These are phyloP conservation scores for Haemorhous mexicanus DNA, from an alignment of 2,113 vertebrate genomes.

Conservation along the genomic window DNA sequence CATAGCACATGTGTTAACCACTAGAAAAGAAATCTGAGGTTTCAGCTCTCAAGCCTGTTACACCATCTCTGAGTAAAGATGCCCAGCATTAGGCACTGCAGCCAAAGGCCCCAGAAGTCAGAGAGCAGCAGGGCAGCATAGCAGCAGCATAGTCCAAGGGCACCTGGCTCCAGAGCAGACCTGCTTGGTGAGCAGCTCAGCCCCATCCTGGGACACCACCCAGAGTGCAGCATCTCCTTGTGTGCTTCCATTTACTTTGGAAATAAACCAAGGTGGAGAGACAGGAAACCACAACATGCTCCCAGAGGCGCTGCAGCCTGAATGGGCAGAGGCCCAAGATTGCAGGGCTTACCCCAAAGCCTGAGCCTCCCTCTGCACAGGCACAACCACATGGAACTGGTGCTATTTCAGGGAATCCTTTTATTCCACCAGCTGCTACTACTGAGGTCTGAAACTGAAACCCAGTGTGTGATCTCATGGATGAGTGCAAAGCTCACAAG, in stretches of 20 bases:
- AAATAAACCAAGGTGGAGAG: not conserved
- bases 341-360: not conserved
- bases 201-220: not conserved
- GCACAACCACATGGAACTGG: not conserved
- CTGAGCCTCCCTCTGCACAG: not conserved
- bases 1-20: rapidly evolving
- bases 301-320: not conserved
- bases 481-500: constrained; percentile 45
- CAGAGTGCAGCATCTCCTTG: not conserved
- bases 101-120: not conserved
- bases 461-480: constrained; percentile 18
- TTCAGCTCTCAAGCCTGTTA: not conserved
- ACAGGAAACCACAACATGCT: not conserved
- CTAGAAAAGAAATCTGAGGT: not conserved
- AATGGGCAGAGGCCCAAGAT: not conserved
- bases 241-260: not conserved
- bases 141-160: rapidly evolving
- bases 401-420: constrained; percentile 47
- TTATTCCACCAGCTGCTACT: constrained; percentile 54
- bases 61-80: not conserved
- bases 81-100: not conserved
- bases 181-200: not conserved
- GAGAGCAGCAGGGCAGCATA: not conserved
- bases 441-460: constrained; percentile 39
- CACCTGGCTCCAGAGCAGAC: not conserved